Conservation (phyloP, 2,888 invertebrate species). For the Drosophila borealis region DNA sequence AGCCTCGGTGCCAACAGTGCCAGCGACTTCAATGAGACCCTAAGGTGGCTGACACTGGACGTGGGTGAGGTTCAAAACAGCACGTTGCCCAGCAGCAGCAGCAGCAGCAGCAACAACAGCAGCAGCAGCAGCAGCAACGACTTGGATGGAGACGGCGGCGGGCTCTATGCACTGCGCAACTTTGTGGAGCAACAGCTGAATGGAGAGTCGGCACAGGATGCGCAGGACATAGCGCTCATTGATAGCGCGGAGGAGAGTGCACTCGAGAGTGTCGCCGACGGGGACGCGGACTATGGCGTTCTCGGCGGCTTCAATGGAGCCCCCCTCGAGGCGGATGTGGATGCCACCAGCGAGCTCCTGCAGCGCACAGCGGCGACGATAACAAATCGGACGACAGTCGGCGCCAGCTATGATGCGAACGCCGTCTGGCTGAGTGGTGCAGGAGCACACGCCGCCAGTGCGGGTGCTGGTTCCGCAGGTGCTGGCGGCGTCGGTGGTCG, state of each 20-base stretch:
- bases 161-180: conserved; percentile 60
- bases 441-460: conserved; percentile 10
- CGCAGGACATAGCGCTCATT: conserved; percentile 80
- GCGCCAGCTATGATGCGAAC: conserved; percentile 33
- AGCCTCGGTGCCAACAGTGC: conserved; percentile 20
- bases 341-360: conserved; percentile 50
- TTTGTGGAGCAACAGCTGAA: conserved; percentile 69
- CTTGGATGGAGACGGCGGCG: conserved; percentile 26
- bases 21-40: conserved; percentile 51
- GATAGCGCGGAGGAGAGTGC: conserved; percentile 82
- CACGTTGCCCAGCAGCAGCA: conserved; percentile 32
- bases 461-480: neutral
- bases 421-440: conserved; percentile 45
- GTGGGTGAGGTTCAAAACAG: conserved; percentile 53
- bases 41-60: conserved; percentile 64
- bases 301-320: conserved; percentile 67
- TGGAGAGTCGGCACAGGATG: conserved; percentile 60
- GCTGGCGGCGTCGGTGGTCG: conserved; percentile 4
- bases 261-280: conserved; percentile 64
- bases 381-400: conserved; percentile 47
- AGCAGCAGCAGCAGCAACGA: conserved; percentile 18
- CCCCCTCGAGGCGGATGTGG: conserved; percentile 31
- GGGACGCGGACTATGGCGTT: conserved; percentile 77
- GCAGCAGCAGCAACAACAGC: conserved; percentile 17
- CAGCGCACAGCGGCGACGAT: conserved; percentile 62